Evolutionary conservation across 2,888 invertebrate genomes (phyloP).

Genomic region (Acanthosoma haemorrhoidale): DNA sequence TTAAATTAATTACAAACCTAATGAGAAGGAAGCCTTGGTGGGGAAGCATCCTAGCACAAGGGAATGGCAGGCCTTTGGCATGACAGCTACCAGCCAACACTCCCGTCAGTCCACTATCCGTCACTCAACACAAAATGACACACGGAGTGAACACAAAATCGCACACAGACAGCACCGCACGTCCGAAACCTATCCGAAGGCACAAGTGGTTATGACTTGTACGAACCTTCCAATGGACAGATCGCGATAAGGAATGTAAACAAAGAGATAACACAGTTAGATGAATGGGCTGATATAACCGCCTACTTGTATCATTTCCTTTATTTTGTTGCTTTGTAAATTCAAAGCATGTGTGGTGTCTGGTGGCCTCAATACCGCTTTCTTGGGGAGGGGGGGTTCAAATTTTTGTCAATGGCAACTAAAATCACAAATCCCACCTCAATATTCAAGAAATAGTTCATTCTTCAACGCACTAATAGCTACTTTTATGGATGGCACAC

Average conservation of each 20-base stretch:
- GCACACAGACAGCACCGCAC: neutral
- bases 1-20: neutral
- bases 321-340: no score
- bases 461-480: no score
- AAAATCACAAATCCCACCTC: no score
- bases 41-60: neutral
- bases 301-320: no score
- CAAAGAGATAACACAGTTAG: constrained; percentile 1
- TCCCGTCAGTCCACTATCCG: neutral
- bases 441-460: no score
- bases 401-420: no score
- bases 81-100: neutral
- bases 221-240: neutral
- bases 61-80: neutral
- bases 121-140: neutral
- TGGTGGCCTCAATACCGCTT: no score
- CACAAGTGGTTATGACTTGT: neutral
- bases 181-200: neutral
- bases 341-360: no score
- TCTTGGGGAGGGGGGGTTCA: no score
- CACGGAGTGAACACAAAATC: neutral
- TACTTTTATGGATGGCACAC: no score
- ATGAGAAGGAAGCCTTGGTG: neutral
- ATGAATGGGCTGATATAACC: no score
- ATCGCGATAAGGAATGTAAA: neutral